Conservation (phyloP, 2,888 invertebrate genomes). For the Pandemis heparana region DNA sequence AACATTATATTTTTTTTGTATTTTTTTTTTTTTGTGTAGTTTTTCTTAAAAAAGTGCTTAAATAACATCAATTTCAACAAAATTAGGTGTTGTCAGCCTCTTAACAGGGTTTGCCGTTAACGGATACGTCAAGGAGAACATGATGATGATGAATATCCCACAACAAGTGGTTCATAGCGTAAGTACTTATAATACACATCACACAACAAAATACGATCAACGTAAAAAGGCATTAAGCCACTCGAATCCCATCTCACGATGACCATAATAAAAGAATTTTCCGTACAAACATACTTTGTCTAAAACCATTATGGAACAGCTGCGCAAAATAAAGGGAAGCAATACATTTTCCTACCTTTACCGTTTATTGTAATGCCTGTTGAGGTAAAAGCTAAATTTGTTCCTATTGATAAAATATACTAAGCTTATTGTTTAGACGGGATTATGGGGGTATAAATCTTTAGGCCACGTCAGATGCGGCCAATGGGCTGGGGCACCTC, state of each 20-base stretch:
- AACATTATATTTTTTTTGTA: too few relatives aligned
- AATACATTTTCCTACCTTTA: slow-evolving; percentile 14
- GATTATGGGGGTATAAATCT: slow-evolving; percentile 60
- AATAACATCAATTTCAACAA: too few relatives aligned
- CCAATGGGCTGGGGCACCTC: slow-evolving; percentile 47
- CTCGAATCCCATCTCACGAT: not conserved
- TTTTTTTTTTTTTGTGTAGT: too few relatives aligned
- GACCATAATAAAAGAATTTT: not conserved
- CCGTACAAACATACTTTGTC: not conserved
- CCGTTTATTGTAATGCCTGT: slow-evolving; percentile 25
- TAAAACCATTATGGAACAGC: slow-evolving; percentile 1
- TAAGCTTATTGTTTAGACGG: slow-evolving; percentile 58
- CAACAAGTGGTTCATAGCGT: not conserved
- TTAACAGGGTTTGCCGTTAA: too few relatives aligned
- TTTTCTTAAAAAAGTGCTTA: too few relatives aligned
- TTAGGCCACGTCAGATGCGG: slow-evolving; percentile 56
- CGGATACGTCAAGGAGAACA: too few relatives aligned
- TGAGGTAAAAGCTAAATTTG: slow-evolving; percentile 27
- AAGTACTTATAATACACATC: not conserved
- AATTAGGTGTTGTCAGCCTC: too few relatives aligned
- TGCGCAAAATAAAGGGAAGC: slow-evolving; percentile 12
- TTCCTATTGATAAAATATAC: slow-evolving; percentile 54
- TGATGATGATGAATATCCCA: not conserved
- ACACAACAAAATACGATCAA: not conserved
- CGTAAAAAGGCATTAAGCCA: not conserved